Conservation (phyloP, 2,113 vertebrate genomes). For the Pangasianodon hypophthalmus region DNA sequence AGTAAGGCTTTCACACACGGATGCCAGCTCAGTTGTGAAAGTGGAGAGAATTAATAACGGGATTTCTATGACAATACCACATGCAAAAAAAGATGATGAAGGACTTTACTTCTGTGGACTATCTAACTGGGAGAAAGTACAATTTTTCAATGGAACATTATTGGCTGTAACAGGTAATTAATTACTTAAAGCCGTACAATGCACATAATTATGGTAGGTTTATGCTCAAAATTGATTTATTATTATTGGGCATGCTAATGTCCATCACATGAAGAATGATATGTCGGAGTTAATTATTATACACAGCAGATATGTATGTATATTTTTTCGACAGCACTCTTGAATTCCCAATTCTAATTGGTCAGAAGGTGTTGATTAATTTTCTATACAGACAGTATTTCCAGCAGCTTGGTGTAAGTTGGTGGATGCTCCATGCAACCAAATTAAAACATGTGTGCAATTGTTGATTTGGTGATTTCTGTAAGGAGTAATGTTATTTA, state of each 20-base stretch:
- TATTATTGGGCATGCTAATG: not conserved
- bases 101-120: conserved; percentile 35
- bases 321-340: no score
- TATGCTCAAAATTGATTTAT: not conserved
- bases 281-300: no score
- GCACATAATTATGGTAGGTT: not conserved
- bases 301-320: no score
- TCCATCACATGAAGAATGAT: not conserved
- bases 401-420: no score
- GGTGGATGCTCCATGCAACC: no score
- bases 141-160: conserved; percentile 17
- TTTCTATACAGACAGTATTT: no score
- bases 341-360: no score
- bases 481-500: not conserved
- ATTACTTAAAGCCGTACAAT: not conserved
- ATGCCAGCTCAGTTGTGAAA: not conserved
- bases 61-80: conserved; percentile 24
- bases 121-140: not conserved
- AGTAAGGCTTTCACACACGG: not conserved
- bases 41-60: not conserved
- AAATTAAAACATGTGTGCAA: not conserved
- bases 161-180: conserved; percentile 34
- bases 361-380: no score
- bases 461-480: not conserved
- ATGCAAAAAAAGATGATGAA: conserved; percentile 15